Evolutionary conservation across 2,113 vertebrate genomes (phyloP).

Genomic region (Pseudorectes ferrugineus): DNA sequence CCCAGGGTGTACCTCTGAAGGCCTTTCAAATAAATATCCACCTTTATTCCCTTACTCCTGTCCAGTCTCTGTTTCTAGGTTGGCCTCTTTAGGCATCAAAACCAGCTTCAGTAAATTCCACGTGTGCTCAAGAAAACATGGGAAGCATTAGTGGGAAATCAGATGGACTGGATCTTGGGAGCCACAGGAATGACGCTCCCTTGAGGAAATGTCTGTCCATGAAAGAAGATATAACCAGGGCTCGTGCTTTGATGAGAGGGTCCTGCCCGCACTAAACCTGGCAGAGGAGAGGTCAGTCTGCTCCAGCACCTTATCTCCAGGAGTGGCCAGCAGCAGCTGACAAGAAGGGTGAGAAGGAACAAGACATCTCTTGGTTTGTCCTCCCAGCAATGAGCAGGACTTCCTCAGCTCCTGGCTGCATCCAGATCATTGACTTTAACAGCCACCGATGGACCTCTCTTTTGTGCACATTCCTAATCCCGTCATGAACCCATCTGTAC

Average conservation of each 20-base stretch:
- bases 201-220: not conserved
- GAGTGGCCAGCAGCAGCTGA: not conserved
- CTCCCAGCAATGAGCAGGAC: not conserved
- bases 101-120: not conserved
- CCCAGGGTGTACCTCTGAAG: too few relatives aligned
- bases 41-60: too few relatives aligned
- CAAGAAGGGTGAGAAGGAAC: not conserved
- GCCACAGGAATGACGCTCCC: not conserved
- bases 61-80: too few relatives aligned
- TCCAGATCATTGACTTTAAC: slow-evolving; percentile 30
- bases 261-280: not conserved
- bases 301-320: not conserved
- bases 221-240: not conserved
- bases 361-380: not conserved
- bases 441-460: slow-evolving; percentile 15
- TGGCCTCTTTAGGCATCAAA: not conserved
- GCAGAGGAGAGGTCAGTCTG: not conserved
- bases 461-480: slow-evolving; percentile 28
- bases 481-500: slow-evolving; percentile 52
- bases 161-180: not conserved
- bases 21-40: too few relatives aligned
- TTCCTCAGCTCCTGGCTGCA: not conserved
- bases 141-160: not conserved
- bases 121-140: not conserved
- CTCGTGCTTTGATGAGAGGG: not conserved